Evolutionary conservation across 2,797 vertebrate genomes (phyloP).

Genomic region (Mareca strepera): DNA sequence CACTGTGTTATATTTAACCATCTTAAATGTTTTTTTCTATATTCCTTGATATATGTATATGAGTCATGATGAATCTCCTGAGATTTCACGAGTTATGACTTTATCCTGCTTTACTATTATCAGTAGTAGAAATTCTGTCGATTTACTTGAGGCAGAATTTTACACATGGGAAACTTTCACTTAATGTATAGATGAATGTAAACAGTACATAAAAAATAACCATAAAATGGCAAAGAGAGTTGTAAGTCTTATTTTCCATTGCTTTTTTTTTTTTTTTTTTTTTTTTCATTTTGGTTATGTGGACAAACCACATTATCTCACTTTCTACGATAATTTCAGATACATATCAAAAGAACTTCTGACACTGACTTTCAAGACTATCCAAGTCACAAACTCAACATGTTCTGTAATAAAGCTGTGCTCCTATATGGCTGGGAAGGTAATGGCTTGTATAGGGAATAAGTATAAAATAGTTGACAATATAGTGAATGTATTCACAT

Average conservation of each 20-base stretch:
- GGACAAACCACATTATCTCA: background rate
- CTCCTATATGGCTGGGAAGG: background rate
- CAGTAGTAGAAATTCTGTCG: background rate
- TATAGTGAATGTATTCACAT: rapidly evolving
- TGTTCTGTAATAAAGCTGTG: background rate
- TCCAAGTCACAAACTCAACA: background rate
- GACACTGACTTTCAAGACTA: background rate
- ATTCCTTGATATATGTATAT: background rate
- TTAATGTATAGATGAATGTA: background rate
- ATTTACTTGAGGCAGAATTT: background rate
- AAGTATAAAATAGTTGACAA: background rate
- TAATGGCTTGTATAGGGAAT: background rate
- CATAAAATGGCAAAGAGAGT: background rate
- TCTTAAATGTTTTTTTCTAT: background rate
- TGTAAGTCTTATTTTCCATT: background rate
- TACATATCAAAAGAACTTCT: background rate
- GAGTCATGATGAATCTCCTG: background rate
- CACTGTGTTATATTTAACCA: background rate
- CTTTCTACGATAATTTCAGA: background rate
- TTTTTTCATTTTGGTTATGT: background rate
- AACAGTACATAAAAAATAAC: background rate
- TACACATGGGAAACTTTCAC: background rate
- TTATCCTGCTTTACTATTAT: background rate
- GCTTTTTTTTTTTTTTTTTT: background rate
- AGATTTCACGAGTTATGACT: background rate